Evolutionary conservation across 2,113 vertebrate species (phyloP).

Genomic region (Vulpes vulpes): DNA sequence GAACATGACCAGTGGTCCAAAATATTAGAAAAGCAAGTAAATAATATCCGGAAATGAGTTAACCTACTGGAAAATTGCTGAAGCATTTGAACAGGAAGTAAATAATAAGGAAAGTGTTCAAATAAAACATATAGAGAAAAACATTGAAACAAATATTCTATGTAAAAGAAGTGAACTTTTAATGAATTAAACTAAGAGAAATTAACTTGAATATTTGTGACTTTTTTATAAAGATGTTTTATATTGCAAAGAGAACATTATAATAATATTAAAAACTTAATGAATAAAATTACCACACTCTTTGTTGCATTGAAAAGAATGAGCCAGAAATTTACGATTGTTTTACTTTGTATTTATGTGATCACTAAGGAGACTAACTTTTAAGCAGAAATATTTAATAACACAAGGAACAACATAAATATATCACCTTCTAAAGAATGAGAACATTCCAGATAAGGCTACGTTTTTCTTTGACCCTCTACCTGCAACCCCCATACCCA

Average conservation of each 20-base stretch:
- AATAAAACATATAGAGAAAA: not conserved
- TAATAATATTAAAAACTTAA: not conserved
- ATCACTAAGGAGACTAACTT: not conserved
- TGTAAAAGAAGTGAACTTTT: constrained; percentile 6
- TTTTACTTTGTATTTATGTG: constrained; percentile 27
- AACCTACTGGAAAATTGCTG: constrained; percentile 4
- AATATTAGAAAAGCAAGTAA: constrained; percentile 24
- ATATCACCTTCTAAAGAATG: not conserved
- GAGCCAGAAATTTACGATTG: not conserved
- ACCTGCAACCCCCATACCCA: not conserved
- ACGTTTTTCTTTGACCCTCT: not conserved
- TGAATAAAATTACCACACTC: not conserved
- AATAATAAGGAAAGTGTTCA: not conserved
- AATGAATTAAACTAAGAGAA: not conserved
- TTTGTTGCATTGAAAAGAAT: constrained; percentile 8
- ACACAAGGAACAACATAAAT: not conserved
- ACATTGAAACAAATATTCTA: not conserved
- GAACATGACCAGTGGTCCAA: not conserved
- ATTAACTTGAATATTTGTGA: constrained; percentile 20
- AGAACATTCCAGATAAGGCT: not conserved
- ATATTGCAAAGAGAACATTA: not conserved
- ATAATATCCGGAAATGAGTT: constrained; percentile 53
- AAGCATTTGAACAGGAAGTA: constrained; percentile 42
- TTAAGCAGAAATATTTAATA: constrained; percentile 44
- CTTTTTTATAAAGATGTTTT: constrained; percentile 25